A percentile compares a stretch with the other conserved stretches of the same genome.
phyloP scores from a whole-genome alignment of 2,113 vertebrate species.

The Cacatua alba region DNA sequence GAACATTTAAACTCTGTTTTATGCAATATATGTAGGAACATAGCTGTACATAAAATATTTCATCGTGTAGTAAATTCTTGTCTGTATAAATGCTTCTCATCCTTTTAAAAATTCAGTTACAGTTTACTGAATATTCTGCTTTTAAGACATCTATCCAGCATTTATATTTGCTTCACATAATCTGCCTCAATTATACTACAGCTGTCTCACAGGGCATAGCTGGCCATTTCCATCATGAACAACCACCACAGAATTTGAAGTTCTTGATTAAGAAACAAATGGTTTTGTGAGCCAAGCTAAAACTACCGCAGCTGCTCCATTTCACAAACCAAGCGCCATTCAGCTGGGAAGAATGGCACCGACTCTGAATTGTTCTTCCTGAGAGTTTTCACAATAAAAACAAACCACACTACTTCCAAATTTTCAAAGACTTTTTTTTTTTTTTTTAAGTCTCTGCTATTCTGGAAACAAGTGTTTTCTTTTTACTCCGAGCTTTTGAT shows the following conservation, averaged over 20 bases:
- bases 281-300: conserved; percentile 76
- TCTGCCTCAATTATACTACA: conserved; percentile 78
- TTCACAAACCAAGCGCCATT: conserved; percentile 77
- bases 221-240: conserved; percentile 75
- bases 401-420: conserved; percentile 77
- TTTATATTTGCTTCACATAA: conserved; percentile 76
- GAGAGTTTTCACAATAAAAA: conserved; percentile 79
- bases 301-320: conserved; percentile 76
- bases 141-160: conserved; percentile 37
- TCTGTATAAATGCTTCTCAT: neutral
- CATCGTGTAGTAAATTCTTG: neutral
- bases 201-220: conserved; percentile 76
- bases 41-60: neutral
- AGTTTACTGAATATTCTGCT: conserved; percentile 18
- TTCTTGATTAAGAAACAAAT: conserved; percentile 77
- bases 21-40: neutral
- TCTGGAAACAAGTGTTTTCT: conserved; percentile 77
- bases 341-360: conserved; percentile 78
- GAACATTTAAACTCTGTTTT: neutral
- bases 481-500: conserved; percentile 75
- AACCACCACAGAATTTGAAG: conserved; percentile 74
- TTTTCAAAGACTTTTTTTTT: conserved; percentile 70
- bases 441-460: conserved; percentile 52
- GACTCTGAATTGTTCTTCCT: conserved; percentile 79
- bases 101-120: conserved; percentile 26